A percentile compares a stretch with the other conserved stretches of the same genome.
Conservation (phyloP, 1,140 invertebrate species). For the Chelonus insularis region DNA sequence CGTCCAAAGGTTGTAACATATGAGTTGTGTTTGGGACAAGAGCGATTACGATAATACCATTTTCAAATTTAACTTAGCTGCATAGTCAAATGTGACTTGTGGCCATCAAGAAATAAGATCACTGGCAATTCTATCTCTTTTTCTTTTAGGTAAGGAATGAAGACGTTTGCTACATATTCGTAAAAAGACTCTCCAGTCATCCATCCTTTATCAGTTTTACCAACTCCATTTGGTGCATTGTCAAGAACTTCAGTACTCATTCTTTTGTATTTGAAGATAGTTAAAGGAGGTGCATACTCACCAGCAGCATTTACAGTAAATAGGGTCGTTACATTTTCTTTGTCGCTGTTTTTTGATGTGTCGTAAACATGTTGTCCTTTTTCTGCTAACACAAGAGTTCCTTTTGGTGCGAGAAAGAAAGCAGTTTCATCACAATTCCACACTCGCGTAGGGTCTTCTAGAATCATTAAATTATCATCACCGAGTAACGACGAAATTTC, state of each 20-base stretch:
- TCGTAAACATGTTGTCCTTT: conserved; percentile 16
- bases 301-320: conserved; percentile 42
- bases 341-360: conserved; percentile 27
- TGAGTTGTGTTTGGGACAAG: too few relatives aligned
- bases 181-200: conserved; percentile 34
- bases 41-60: too few relatives aligned
- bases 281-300: conserved; percentile 38
- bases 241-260: conserved; percentile 33
- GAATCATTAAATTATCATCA: background rate
- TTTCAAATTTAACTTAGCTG: background rate
- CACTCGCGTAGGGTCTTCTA: background rate
- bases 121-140: conserved; percentile 30
- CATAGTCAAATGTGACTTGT: conserved; percentile 16
- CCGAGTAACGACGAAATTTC: too few relatives aligned
- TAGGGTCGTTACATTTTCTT: conserved; percentile 34
- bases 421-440: background rate
- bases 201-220: conserved; percentile 28
- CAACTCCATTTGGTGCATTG: background rate
- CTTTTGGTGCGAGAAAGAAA: background rate
- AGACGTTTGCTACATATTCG: conserved; percentile 38
- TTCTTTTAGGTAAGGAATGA: conserved; percentile 28
- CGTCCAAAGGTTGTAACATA: too few relatives aligned
- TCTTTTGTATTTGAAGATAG: conserved; percentile 42
- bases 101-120: conserved; percentile 35
- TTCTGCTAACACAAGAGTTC: conserved; percentile 3